These are phyloP conservation scores for Myotis planiceps DNA, from an alignment of 2,797 vertebrate species.

Conservation along the genomic window DNA sequence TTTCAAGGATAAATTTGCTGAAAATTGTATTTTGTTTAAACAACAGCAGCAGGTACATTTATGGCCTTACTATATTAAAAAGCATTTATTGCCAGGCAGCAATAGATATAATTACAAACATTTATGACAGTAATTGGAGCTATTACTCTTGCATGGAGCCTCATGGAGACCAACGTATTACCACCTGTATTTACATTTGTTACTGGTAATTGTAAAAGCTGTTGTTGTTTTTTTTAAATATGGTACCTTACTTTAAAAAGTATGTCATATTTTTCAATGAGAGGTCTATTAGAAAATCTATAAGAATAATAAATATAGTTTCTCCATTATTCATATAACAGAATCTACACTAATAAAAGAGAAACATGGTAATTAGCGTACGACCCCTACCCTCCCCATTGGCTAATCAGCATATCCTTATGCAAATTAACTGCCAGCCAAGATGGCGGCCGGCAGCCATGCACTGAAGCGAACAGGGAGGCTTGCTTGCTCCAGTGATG, in stretches of 20 bases:
- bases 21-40: constrained; percentile 82
- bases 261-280: constrained; percentile 59
- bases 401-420: too few species aligned
- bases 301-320: constrained; percentile 54
- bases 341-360: too few species aligned
- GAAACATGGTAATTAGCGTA: too few species aligned
- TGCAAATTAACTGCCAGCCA: too few species aligned
- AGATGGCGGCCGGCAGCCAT: too few species aligned
- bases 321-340: constrained; percentile 58
- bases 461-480: too few species aligned
- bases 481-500: too few species aligned
- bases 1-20: constrained; percentile 81
- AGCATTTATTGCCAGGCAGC: constrained; percentile 78
- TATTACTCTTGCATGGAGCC: constrained; percentile 67
- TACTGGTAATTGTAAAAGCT: constrained; percentile 68
- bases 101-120: constrained; percentile 81
- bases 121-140: constrained; percentile 80
- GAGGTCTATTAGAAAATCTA: constrained; percentile 57
- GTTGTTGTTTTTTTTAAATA: background rate
- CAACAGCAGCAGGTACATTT: constrained; percentile 79
- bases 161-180: constrained; percentile 75
- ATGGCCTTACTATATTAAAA: constrained; percentile 79
- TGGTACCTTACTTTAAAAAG: constrained; percentile 49
- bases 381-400: too few species aligned
- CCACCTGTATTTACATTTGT: constrained; percentile 80